A percentile compares a stretch with the other conserved stretches of the same genome.
These are phyloP conservation scores for Synergus japonicus DNA, from an alignment of 2,888 invertebrate genomes.

Conservation along the genomic window DNA sequence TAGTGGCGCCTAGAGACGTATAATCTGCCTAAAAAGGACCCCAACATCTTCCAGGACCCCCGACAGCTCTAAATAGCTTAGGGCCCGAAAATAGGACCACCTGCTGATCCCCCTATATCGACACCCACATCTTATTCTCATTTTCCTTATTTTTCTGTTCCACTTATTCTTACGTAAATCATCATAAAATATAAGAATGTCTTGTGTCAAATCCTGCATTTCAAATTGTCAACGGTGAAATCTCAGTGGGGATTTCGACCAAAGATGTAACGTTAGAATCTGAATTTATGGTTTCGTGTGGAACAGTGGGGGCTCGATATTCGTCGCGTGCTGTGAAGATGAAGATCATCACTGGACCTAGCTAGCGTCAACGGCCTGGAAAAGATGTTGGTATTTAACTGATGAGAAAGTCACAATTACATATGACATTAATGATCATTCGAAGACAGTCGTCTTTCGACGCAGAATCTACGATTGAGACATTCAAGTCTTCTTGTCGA, in stretches of 20 bases:
- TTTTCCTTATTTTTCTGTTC: conserved; percentile 7
- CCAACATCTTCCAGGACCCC: no score
- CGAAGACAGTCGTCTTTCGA: conserved; percentile 16
- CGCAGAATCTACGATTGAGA: conserved; percentile 35
- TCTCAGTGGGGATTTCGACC: conserved; percentile 58
- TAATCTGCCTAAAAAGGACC: no score
- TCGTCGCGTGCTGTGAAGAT: conserved; percentile 30
- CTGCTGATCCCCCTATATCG: not conserved
- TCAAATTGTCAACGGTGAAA: conserved; percentile 57
- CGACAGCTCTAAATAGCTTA: not conserved
- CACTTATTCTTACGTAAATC: not conserved
- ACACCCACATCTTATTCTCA: not conserved
- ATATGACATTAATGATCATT: conserved; percentile 28
- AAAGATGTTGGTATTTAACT: not conserved
- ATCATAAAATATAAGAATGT: conserved; percentile 47
- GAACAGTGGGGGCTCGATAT: conserved; percentile 11
- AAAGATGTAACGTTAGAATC: conserved; percentile 48
- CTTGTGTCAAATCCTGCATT: conserved; percentile 62
- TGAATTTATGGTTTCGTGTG: conserved; percentile 62
- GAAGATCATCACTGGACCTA: not conserved
- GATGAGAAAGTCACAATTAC: conserved; percentile 18
- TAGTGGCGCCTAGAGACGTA: no score
- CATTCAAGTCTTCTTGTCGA: conserved; percentile 8
- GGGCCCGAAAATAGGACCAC: conserved; percentile 16
- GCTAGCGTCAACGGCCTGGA: conserved; percentile 15